These are phyloP conservation scores for Takifugu ocellatus DNA, from an alignment of 2,797 vertebrate genomes.

Conservation along the genomic window DNA sequence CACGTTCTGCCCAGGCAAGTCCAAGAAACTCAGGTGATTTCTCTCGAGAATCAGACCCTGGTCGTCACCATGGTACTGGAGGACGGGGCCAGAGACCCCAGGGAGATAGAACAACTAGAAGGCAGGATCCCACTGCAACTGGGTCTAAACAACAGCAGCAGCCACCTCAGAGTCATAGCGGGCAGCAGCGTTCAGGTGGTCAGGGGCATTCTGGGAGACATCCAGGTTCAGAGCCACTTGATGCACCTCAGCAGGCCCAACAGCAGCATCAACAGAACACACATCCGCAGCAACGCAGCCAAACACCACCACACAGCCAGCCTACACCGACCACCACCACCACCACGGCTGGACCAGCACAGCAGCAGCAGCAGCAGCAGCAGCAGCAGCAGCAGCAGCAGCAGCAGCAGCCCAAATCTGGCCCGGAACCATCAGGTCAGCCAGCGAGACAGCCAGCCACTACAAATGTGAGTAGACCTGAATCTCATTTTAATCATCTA, in stretches of 20 bases:
- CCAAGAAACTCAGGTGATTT: constrained; percentile 85
- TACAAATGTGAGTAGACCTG: constrained; percentile 74
- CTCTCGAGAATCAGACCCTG: constrained; percentile 77
- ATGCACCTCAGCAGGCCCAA: constrained; percentile 56
- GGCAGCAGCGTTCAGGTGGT: constrained; percentile 66
- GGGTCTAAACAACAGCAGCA: constrained; percentile 71
- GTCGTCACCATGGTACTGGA: constrained; percentile 83
- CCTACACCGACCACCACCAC: constrained; percentile 63
- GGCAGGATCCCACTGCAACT: constrained; percentile 70
- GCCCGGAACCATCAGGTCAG: constrained; percentile 64
- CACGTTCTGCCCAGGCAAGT: constrained; percentile 73
- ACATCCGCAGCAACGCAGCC: constrained; percentile 58
- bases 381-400: constrained; percentile 53
- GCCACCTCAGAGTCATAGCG: constrained; percentile 59
- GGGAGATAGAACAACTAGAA: constrained; percentile 67
- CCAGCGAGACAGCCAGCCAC: constrained; percentile 71
- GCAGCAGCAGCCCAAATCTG: constrained; percentile 73
- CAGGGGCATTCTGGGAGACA: constrained; percentile 67
- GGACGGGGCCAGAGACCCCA: constrained; percentile 81
- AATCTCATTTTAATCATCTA: not conserved
- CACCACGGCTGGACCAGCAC: constrained; percentile 35
- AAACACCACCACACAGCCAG: constrained; percentile 68
- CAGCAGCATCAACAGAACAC: constrained; percentile 40
- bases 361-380: constrained; percentile 64
- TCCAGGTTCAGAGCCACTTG: constrained; percentile 65